phyloP scores from a whole-genome alignment of 2,888 invertebrate species.

The Troglohyphantes excavatus region DNA sequence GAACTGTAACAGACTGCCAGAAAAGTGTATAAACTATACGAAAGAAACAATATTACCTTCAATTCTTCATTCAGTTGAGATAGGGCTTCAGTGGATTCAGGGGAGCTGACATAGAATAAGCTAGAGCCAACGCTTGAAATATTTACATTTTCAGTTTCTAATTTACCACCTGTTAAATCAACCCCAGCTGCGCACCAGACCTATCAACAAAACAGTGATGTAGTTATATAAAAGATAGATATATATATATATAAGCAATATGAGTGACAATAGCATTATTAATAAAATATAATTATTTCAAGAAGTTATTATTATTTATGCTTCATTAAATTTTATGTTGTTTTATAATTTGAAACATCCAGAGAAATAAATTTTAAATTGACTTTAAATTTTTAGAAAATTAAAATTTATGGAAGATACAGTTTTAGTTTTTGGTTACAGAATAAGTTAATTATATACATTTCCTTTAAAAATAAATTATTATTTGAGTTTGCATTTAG shows the following conservation, averaged over 20 bases:
- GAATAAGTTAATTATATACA: too few species aligned
- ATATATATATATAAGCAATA: neutral
- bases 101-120: constrained; percentile 89
- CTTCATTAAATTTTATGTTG: too few species aligned
- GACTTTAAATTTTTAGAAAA: too few species aligned
- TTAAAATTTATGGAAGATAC: too few species aligned
- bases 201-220: constrained; percentile 79
- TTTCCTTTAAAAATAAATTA: too few species aligned
- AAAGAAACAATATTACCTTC: constrained; percentile 82
- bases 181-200: constrained; percentile 99
- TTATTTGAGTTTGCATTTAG: too few species aligned
- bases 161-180: constrained; percentile 91
- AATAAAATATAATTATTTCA: neutral
- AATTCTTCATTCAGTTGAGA: constrained; percentile 88
- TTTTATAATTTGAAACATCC: too few species aligned
- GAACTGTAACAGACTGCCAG: too few species aligned
- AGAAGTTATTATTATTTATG: neutral
- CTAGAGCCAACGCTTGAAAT: constrained; percentile 95
- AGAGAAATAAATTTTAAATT: too few species aligned
- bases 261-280: too few species aligned
- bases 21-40: too few species aligned
- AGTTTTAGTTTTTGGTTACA: too few species aligned
- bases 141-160: constrained; percentile 38
- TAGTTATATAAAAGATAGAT: neutral
- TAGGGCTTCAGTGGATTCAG: constrained; percentile 82